A percentile compares a stretch with the other conserved stretches of the same genome.
Evolutionary conservation across 2,888 invertebrate species (phyloP).

Genomic region (Gortyna flavago): DNA sequence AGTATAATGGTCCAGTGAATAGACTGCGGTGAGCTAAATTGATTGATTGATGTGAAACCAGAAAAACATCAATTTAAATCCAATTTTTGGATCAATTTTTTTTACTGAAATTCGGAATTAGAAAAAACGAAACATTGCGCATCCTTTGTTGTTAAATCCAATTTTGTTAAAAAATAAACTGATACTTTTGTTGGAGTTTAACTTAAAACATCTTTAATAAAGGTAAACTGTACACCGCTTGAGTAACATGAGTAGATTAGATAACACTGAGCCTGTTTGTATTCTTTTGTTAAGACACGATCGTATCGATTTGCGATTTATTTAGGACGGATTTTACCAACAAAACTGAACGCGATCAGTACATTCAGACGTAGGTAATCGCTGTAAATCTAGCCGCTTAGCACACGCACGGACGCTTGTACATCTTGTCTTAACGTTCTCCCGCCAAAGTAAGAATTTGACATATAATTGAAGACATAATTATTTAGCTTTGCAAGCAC

Average conservation of each 20-base stretch:
- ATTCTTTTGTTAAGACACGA: constrained; percentile 16
- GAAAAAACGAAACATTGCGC: constrained; percentile 21
- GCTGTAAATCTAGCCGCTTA: too few species aligned
- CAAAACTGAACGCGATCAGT: too few species aligned
- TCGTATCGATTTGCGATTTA: constrained; percentile 1
- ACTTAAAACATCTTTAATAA: constrained; percentile 29
- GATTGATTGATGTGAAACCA: constrained; percentile 18
- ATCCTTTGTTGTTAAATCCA: not conserved
- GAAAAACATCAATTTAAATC: too few species aligned
- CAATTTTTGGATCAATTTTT: not conserved
- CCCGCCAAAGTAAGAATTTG: too few species aligned
- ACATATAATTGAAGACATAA: too few species aligned
- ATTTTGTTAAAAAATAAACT: constrained; percentile 24
- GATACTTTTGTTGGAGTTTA: constrained; percentile 30
- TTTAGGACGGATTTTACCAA: too few species aligned
- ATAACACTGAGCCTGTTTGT: constrained; percentile 16
- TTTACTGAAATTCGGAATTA: constrained; percentile 18
- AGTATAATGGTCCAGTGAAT: constrained; percentile 15
- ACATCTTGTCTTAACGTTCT: too few species aligned
- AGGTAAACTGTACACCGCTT: constrained; percentile 11
- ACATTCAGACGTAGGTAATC: too few species aligned
- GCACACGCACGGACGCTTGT: too few species aligned
- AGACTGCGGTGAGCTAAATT: not conserved
- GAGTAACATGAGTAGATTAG: constrained; percentile 8
- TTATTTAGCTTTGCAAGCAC: too few species aligned